Conservation (phyloP, 2,888 invertebrate species). For the Agrotis puta region DNA sequence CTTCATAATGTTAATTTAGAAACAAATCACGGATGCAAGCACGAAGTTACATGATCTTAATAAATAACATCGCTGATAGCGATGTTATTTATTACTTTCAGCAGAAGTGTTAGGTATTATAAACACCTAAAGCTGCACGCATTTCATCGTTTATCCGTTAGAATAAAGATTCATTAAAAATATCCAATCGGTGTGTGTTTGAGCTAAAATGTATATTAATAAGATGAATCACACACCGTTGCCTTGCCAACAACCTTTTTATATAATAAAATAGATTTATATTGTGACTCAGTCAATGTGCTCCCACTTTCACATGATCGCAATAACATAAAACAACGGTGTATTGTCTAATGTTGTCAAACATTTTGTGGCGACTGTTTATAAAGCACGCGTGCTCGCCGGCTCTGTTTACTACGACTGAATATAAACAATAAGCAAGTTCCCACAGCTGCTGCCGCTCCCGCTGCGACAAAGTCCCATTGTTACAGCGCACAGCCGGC, state of each 20-base stretch:
- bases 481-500: conserved; percentile 15
- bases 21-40: neutral
- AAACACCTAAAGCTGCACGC: neutral
- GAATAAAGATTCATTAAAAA: neutral
- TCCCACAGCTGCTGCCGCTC: conserved; percentile 29
- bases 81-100: too few species aligned
- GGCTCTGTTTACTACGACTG: conserved; percentile 40
- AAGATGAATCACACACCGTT: neutral
- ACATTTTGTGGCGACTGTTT: conserved; percentile 38
- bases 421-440: conserved; percentile 42
- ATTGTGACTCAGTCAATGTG: neutral
- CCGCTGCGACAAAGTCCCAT: conserved; percentile 33
- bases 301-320: neutral
- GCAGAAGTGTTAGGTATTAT: too few species aligned
- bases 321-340: conserved; percentile 5
- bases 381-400: conserved; percentile 16
- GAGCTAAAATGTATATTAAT: neutral
- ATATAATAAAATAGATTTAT: neutral
- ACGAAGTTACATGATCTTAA: neutral
- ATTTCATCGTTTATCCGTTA: neutral
- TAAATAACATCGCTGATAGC: neutral
- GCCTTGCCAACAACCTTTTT: neutral
- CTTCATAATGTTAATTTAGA: neutral
- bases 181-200: neutral
- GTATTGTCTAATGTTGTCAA: conserved; percentile 23